Percentiles rank a stretch among this genome's conserved stretches.
phyloP scores from a whole-genome alignment of 1,140 invertebrate species.

The Oryctes rhinoceros region DNA sequence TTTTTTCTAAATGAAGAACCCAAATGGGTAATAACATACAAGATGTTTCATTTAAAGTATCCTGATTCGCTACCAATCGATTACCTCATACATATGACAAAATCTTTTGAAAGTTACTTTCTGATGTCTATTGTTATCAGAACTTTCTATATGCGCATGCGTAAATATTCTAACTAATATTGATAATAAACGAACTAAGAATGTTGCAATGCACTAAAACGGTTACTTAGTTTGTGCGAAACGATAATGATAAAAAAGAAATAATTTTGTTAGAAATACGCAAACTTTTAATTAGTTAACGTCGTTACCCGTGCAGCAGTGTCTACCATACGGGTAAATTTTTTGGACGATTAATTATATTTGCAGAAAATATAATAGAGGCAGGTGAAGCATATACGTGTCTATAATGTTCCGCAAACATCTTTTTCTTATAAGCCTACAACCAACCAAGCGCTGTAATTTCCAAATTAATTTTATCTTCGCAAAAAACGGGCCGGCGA shows the following conservation, averaged over 20 bases:
- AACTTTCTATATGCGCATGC: too few species aligned
- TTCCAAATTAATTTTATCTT: constrained; percentile 32
- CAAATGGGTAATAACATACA: too few species aligned
- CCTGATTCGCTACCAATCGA: too few species aligned
- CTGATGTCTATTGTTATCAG: too few species aligned
- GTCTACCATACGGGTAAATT: background rate
- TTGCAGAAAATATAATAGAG: background rate
- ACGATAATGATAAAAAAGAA: background rate
- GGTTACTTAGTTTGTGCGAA: too few species aligned
- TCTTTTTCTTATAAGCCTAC: background rate
- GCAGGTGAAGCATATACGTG: background rate
- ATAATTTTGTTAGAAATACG: background rate
- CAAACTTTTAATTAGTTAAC: background rate
- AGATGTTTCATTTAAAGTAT: too few species aligned
- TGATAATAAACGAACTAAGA: too few species aligned
- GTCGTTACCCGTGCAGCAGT: background rate
- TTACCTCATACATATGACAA: too few species aligned
- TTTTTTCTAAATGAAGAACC: too few species aligned
- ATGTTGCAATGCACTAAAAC: too few species aligned
- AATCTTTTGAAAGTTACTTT: too few species aligned
- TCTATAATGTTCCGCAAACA: background rate
- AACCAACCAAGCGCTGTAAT: constrained; percentile 11
- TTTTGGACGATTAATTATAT: background rate
- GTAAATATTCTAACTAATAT: too few species aligned
- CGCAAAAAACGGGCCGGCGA: constrained; percentile 24